Evolutionary conservation across 2,888 invertebrate species (phyloP).

Genomic region (Clitarchus hookeri): DNA sequence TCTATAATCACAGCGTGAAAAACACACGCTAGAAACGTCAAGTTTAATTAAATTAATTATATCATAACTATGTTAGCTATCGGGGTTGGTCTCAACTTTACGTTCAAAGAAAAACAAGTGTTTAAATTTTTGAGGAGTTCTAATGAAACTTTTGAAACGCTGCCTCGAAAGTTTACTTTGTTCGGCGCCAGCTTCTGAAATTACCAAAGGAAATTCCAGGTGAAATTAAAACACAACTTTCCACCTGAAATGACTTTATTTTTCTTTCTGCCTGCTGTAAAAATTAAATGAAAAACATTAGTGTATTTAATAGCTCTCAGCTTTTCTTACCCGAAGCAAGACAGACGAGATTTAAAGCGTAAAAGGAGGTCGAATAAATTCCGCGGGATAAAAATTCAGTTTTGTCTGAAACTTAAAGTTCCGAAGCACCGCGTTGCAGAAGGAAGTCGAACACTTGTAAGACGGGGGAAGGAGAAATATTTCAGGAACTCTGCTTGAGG

Average conservation of each 20-base stretch:
- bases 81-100: neutral
- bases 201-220: neutral
- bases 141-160: neutral
- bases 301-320: neutral
- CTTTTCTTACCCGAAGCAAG: neutral
- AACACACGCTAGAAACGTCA: too few relatives aligned
- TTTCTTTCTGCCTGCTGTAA: neutral
- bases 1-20: too few relatives aligned
- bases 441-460: neutral
- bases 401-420: neutral
- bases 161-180: neutral
- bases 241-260: neutral
- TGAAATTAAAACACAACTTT: neutral
- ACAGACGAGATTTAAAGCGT: neutral
- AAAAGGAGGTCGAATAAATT: neutral
- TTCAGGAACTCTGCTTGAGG: conserved; percentile 1
- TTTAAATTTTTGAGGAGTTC: neutral
- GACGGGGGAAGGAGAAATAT: neutral
- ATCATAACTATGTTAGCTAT: neutral
- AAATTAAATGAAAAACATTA: conserved; percentile 1
- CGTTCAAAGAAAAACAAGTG: neutral
- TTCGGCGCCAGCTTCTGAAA: neutral
- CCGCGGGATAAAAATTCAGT: neutral
- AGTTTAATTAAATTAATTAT: too few relatives aligned
- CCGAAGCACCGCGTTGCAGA: neutral